phyloP scores from a whole-genome alignment of 2,888 invertebrate species.

The Mythimna pallens region DNA sequence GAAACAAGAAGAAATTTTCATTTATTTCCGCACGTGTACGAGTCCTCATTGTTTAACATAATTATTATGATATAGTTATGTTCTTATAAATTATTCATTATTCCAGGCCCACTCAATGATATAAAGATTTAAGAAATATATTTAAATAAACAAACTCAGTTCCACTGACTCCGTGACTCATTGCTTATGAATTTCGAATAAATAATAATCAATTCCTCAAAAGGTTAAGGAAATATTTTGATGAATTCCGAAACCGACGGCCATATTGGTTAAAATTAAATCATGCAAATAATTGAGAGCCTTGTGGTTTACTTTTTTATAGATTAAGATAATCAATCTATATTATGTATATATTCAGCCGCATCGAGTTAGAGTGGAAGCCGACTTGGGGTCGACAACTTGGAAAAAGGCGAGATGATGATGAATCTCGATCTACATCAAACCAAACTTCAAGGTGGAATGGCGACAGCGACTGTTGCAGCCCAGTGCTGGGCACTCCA shows the following conservation, averaged over 20 bases:
- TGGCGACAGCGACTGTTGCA: too few species aligned
- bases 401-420: too few species aligned
- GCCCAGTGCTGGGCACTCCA: too few species aligned
- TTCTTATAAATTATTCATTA: constrained; percentile 8
- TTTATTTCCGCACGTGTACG: neutral
- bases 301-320: too few species aligned
- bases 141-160: neutral
- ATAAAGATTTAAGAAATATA: neutral
- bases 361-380: too few species aligned
- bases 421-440: too few species aligned
- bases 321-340: too few species aligned
- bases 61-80: neutral
- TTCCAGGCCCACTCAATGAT: neutral
- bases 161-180: constrained; percentile 11
- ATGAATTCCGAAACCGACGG: neutral
- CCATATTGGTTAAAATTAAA: neutral
- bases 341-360: too few species aligned
- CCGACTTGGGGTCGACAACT: too few species aligned
- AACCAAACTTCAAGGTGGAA: too few species aligned
- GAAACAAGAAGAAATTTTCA: too few species aligned
- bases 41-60: neutral
- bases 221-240: constrained; percentile 7
- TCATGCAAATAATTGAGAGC: neutral
- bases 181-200: neutral
- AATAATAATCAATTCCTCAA: neutral